Evolutionary conservation across 2,888 invertebrate genomes (phyloP), one percentile per base, ranked within the genome.

Genomic region (Cistogaster globosa): DNA sequence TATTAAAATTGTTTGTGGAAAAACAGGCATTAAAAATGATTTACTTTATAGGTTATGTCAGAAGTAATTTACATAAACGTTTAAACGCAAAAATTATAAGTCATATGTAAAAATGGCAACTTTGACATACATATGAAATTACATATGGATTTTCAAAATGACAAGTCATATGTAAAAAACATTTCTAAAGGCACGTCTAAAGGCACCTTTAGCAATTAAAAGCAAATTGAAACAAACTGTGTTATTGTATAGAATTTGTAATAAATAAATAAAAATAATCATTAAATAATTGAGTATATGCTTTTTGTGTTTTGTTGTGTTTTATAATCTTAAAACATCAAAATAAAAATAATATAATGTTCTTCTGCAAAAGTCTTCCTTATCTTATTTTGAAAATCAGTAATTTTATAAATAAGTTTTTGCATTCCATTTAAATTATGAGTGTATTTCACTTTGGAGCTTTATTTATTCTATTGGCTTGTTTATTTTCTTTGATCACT

Each of bases 351-450:
- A 6, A 16, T 36, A 11, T 18, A 51, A 0, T 8, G 16, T 32
- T 18, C n/a, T 7, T 26, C 45, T 62, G 8, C 16, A 38, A 74
- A 74, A 67, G 65, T 42, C 42, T 65, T 76, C 75, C 65, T 38
- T 42, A 26, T n/a, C 4, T 48, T 48, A 16, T 16, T 48, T n/a
- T 14, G 45, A 26, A 63, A 74, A 18, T 62, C 14, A 14, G 8
- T 62, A 20, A 36, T 14, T 78, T 51, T 60, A 2, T 51, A 38
- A 6, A 55, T 63, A 57, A n/a, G n/a, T 69, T 77, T 55, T 26
- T 72, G 32, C 83, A 83, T 77, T 83, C 72, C 83, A 83, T 58
- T 62, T 36, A 60, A 14, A 14, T 42, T 42, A 42, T 51, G 8
- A 38, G 36, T 51, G 26, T 14, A 20, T 62, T n/a, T 53, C 7